Percentiles rank a stretch among this genome's conserved stretches.
These are phyloP conservation scores for Eutrigla gurnardus DNA, from an alignment of 2,797 vertebrate genomes.

Conservation along the genomic window DNA sequence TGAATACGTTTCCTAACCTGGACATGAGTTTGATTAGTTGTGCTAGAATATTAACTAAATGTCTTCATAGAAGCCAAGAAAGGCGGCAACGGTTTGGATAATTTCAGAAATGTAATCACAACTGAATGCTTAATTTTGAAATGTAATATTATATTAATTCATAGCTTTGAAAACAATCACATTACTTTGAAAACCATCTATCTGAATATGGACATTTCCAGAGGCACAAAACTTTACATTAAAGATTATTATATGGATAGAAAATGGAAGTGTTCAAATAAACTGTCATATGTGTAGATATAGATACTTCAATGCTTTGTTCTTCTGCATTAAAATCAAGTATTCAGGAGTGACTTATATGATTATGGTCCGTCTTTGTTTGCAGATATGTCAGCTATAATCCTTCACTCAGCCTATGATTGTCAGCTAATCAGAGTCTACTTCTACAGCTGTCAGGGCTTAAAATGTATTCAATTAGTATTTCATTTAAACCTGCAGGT, in stretches of 20 bases:
- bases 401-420: constrained; percentile 8
- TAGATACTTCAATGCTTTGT: neutral
- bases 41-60: neutral
- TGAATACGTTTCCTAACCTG: neutral
- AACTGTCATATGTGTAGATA: too few relatives aligned
- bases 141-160: neutral
- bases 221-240: neutral
- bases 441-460: neutral
- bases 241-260: neutral
- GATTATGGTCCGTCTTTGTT: neutral
- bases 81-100: neutral
- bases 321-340: neutral
- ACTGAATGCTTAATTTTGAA: neutral
- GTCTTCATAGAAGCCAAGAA: neutral
- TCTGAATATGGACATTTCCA: neutral
- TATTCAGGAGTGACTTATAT: neutral
- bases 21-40: neutral
- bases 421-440: neutral
- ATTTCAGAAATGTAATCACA: neutral
- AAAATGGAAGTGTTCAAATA: neutral
- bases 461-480: neutral
- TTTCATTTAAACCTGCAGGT: constrained; percentile 1
- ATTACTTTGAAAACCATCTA: neutral
- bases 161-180: neutral
- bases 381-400: neutral